A percentile compares a stretch with the other conserved stretches of the same genome.
Conservation (phyloP, 1,140 invertebrate species). For the Atta texana region DNA sequence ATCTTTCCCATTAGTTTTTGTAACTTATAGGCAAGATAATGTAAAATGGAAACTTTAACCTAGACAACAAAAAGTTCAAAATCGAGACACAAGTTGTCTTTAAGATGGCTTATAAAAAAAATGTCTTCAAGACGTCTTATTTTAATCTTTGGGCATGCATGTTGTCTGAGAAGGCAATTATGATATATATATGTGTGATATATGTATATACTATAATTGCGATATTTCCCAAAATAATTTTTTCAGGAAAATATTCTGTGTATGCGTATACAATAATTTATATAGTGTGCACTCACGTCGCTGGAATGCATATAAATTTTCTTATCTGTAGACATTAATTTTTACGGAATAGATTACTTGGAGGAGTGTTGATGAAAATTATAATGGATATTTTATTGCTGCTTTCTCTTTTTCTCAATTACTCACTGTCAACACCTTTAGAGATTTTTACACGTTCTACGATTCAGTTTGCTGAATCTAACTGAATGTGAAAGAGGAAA, state of each 20-base stretch:
- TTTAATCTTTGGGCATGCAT: too few species aligned
- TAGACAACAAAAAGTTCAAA: too few species aligned
- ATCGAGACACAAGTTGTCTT: too few species aligned
- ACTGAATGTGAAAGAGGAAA: slow-evolving; percentile 18
- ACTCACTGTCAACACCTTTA: background rate
- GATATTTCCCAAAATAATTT: background rate
- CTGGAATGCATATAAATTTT: slow-evolving; percentile 10
- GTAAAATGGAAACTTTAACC: background rate
- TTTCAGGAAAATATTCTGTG: background rate
- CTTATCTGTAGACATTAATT: slow-evolving; percentile 1
- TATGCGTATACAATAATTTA: background rate
- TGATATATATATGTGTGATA: too few species aligned
- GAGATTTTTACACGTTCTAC: background rate
- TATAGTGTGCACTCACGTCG: background rate
- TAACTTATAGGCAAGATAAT: background rate
- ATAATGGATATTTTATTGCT: background rate
- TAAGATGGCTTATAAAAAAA: too few species aligned
- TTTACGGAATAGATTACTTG: slow-evolving; percentile 7
- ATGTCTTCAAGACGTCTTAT: too few species aligned
- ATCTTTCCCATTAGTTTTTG: background rate
- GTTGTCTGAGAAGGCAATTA: background rate
- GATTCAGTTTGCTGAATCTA: slow-evolving; percentile 10
- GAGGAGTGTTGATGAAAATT: background rate
- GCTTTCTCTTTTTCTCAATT: slow-evolving; percentile 36
- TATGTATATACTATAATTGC: background rate